Percentiles rank a stretch among this genome's conserved stretches.
These are phyloP conservation scores for Notiomystis cincta DNA, from an alignment of 2,113 vertebrate genomes.

Conservation along the genomic window DNA sequence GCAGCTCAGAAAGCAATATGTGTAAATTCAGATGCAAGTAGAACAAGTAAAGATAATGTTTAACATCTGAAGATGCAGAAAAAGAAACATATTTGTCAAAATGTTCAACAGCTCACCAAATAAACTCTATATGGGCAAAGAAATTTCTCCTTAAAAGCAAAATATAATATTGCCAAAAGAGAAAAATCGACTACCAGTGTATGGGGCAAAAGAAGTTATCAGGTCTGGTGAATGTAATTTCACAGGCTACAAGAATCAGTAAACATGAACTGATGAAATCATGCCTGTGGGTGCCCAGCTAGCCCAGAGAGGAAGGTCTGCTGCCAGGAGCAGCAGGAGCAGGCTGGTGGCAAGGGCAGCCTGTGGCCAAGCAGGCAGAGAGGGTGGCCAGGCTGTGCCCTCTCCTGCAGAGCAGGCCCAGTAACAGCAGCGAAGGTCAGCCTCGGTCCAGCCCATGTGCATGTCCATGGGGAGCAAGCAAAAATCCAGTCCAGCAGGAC, in stretches of 20 bases:
- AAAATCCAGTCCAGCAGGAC: not conserved
- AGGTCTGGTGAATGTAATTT: not conserved
- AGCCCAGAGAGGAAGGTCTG: not conserved
- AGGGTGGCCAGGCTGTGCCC: not conserved
- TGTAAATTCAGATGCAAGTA: not conserved
- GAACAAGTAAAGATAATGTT: not conserved
- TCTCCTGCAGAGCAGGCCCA: not conserved
- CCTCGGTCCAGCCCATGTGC: not conserved
- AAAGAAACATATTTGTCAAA: not conserved
- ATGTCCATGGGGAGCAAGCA: not conserved
- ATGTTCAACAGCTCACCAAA: not conserved
- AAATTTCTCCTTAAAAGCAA: not conserved
- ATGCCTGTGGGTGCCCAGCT: too few species aligned
- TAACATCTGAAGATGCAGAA: not conserved
- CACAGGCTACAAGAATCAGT: not conserved
- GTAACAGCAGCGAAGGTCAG: not conserved
- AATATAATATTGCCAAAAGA: not conserved
- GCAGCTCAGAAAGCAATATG: not conserved
- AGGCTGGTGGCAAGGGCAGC: not conserved
- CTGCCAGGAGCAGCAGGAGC: not conserved
- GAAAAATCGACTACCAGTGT: not conserved
- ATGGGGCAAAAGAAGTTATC: rapidly evolving
- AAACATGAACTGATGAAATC: not conserved
- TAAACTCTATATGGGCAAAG: not conserved
- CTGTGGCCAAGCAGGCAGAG: not conserved